These are phyloP conservation scores for Hydroisotoma schaefferi DNA, from an alignment of 2,888 invertebrate species.

Conservation along the genomic window DNA sequence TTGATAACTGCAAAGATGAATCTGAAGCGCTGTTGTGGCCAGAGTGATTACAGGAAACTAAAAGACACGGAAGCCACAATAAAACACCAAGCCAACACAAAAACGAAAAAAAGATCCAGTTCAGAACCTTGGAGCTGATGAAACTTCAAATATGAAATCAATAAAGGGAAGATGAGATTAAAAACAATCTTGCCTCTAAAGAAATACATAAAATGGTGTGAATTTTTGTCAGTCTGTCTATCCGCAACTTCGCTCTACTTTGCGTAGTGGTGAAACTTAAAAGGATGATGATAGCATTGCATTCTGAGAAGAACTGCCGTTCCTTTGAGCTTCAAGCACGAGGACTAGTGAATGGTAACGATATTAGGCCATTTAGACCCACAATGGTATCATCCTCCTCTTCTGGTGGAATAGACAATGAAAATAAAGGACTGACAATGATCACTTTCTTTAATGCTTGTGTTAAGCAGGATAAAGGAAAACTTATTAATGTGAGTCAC, in stretches of 20 bases:
- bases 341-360: slow-evolving; percentile 2
- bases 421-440: neutral
- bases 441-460: neutral
- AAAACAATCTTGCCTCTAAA: slow-evolving; percentile 3
- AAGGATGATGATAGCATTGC: no score
- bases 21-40: no score
- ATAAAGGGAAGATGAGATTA: slow-evolving; percentile 1
- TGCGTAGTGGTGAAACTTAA: no score
- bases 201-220: neutral
- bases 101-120: neutral
- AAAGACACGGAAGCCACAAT: neutral
- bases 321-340: no score
- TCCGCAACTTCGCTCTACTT: no score
- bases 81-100: neutral
- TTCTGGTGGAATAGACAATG: neutral
- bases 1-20: no score
- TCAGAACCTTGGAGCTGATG: no score
- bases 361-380: slow-evolving; percentile 4
- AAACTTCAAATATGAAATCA: slow-evolving; percentile 12
- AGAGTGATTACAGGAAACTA: no score
- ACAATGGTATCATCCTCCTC: neutral
- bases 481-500: no score
- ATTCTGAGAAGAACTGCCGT: no score
- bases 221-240: neutral
- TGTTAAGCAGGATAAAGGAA: no score